These are phyloP conservation scores for Palloptera scutellata DNA, from an alignment of 2,888 invertebrate species.

Conservation along the genomic window DNA sequence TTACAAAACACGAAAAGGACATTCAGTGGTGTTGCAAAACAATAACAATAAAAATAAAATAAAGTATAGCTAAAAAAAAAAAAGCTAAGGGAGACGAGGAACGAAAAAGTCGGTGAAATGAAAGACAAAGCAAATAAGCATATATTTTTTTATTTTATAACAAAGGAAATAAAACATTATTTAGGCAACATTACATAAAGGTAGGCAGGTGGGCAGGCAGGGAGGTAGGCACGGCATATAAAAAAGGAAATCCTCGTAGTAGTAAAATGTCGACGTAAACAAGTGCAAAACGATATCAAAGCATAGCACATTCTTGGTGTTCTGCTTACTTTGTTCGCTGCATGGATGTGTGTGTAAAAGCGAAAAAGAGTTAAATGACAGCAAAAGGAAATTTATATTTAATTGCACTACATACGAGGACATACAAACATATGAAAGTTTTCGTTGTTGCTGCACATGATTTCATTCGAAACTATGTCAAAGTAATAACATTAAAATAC, in stretches of 20 bases:
- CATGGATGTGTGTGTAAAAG: background rate
- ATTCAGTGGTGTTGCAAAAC: conserved; percentile 8
- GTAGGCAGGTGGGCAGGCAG: background rate
- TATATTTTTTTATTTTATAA: conserved; percentile 25
- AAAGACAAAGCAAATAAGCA: conserved; percentile 20
- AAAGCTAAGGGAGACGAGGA: conserved; percentile 14
- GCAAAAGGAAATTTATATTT: conserved; percentile 45
- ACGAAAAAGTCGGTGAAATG: conserved; percentile 23
- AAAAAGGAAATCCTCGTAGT: conserved; percentile 25
- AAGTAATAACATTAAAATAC: conserved; percentile 23
- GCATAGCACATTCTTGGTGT: conserved; percentile 6
- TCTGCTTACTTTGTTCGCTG: background rate
- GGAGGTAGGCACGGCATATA: background rate
- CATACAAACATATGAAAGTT: conserved; percentile 12
- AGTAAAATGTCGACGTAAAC: conserved; percentile 25
- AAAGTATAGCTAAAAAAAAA: too few species aligned
- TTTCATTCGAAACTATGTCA: conserved; percentile 23
- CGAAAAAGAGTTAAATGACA: conserved; percentile 10
- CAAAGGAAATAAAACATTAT: conserved; percentile 40
- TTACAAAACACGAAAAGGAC: background rate
- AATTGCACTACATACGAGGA: conserved; percentile 41
- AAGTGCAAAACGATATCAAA: conserved; percentile 24
- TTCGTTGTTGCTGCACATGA: conserved; percentile 6
- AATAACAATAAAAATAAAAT: background rate
- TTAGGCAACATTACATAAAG: conserved; percentile 29